These are phyloP conservation scores for Albula glossodonta DNA, from an alignment of 2,113 vertebrate genomes.

Conservation along the genomic window DNA sequence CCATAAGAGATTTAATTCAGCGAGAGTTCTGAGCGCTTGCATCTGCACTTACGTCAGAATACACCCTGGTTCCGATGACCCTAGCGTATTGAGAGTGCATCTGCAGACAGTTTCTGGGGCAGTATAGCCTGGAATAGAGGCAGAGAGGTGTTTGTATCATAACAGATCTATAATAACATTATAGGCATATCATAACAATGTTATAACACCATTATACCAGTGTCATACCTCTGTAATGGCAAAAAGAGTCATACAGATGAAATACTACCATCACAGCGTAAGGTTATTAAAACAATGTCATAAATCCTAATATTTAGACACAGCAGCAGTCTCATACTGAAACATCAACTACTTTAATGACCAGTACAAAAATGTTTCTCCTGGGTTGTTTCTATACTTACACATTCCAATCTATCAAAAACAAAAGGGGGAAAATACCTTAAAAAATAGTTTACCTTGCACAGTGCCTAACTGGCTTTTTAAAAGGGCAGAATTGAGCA, in stretches of 20 bases:
- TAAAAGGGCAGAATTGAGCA: slow-evolving; percentile 87
- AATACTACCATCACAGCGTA: neutral
- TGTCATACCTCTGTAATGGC: neutral
- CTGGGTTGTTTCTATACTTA: no score
- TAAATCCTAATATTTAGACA: no score
- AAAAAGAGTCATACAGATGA: neutral
- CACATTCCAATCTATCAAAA: no score
- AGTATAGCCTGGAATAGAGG: slow-evolving; percentile 80
- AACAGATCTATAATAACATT: no score
- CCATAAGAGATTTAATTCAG: neutral
- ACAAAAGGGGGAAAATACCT: no score
- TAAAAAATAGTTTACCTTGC: slow-evolving; percentile 76
- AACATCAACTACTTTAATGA: no score
- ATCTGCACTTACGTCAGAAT: slow-evolving; percentile 85
- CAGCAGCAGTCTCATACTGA: no score
- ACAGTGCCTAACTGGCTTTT: slow-evolving; percentile 88
- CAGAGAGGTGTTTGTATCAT: slow-evolving; percentile 24
- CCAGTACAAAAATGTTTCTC: no score
- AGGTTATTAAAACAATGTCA: no score
- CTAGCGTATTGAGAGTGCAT: slow-evolving; percentile 75
- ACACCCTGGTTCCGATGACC: slow-evolving; percentile 85
- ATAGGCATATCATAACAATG: neutral
- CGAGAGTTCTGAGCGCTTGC: neutral
- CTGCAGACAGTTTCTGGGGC: slow-evolving; percentile 86
- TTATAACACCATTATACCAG: neutral